These are phyloP conservation scores for Philereme vetulata DNA, from an alignment of 2,888 invertebrate genomes.

Conservation along the genomic window DNA sequence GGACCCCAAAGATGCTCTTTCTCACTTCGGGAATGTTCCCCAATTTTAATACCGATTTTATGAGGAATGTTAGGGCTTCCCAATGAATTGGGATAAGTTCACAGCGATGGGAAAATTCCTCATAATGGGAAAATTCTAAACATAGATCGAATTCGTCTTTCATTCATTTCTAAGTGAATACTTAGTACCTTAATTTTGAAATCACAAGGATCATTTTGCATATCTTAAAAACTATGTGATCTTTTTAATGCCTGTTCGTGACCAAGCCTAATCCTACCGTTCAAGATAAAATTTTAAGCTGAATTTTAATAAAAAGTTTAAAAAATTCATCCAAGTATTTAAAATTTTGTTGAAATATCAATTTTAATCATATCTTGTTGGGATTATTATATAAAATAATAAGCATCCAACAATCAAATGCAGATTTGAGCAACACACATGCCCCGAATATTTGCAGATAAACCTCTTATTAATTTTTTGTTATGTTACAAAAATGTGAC, in stretches of 20 bases:
- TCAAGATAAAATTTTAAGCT: constrained; percentile 19
- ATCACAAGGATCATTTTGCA: no score
- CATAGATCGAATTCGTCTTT: constrained; percentile 10
- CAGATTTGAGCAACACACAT: no score
- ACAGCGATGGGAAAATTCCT: constrained; percentile 4
- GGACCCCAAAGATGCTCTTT: constrained; percentile 3
- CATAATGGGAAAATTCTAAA: constrained; percentile 8
- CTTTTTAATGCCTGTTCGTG: no score
- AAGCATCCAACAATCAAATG: no score
- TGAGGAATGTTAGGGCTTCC: background rate
- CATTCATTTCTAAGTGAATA: background rate
- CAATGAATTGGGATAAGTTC: background rate
- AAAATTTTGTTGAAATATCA: constrained; percentile 14
- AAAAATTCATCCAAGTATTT: constrained; percentile 5
- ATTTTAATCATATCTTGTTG: background rate
- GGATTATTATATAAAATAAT: background rate
- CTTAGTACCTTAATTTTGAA: no score
- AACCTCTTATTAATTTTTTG: no score
- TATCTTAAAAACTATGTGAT: no score
- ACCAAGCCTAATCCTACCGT: constrained; percentile 7
- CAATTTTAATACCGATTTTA: constrained; percentile 1
- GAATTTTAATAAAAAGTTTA: constrained; percentile 18
- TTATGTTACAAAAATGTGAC: no score
- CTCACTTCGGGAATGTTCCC: constrained; percentile 12
- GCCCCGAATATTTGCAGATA: no score